phyloP scores from a whole-genome alignment of 2,797 vertebrate genomes.

The Oreortyx pictus region DNA sequence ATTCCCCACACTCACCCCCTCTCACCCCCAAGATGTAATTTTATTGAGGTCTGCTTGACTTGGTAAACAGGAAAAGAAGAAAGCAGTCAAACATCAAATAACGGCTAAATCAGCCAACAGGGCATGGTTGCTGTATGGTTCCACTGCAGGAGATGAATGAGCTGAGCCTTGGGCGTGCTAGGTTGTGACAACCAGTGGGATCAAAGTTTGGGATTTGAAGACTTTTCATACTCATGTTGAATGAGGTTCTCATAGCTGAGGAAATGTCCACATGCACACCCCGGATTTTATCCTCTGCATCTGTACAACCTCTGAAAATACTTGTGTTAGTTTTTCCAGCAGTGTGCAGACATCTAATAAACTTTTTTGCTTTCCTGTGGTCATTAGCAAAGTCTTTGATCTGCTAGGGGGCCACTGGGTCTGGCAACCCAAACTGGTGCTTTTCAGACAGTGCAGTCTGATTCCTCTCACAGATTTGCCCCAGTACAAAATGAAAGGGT shows the following conservation, averaged over 20 bases:
- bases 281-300: neutral
- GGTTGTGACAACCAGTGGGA: neutral
- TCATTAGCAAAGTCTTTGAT: constrained; percentile 23
- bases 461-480: neutral
- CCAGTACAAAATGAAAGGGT: neutral
- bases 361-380: constrained; percentile 6
- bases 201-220: constrained; percentile 4
- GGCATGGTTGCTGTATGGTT: neutral
- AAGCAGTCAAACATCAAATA: neutral
- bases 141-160: neutral
- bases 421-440: neutral
- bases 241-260: neutral
- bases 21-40: neutral
- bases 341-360: neutral
- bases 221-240: neutral
- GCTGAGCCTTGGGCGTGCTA: neutral
- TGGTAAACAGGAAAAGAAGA: neutral
- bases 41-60: neutral
- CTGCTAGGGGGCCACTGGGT: neutral
- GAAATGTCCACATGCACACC: neutral
- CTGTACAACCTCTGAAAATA: neutral
- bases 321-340: constrained; percentile 16
- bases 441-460: neutral
- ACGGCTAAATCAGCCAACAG: neutral
- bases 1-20: neutral